These are phyloP conservation scores for Drosophila littoralis DNA, from an alignment of 1,140 invertebrate genomes.

Conservation along the genomic window DNA sequence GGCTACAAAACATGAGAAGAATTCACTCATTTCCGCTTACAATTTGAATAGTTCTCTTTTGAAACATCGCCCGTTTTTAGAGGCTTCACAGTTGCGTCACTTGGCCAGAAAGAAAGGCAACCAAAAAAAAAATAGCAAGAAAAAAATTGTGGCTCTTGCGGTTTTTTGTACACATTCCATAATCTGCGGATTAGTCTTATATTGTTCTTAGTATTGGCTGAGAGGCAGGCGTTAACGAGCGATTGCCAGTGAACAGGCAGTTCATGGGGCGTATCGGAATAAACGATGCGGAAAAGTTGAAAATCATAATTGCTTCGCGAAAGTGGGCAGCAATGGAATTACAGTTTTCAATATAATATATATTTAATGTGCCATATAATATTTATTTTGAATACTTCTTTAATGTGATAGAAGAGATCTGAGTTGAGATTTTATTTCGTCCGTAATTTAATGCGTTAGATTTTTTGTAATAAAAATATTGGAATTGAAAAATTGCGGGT, in stretches of 20 bases:
- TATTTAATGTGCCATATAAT: slow-evolving; percentile 5
- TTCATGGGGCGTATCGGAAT: slow-evolving; percentile 39
- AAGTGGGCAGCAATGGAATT: slow-evolving; percentile 19
- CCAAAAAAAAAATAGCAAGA: slow-evolving; percentile 33
- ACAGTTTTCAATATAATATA: slow-evolving; percentile 17
- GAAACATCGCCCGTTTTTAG: slow-evolving; percentile 31
- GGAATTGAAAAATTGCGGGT: too few relatives aligned
- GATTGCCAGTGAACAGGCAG: slow-evolving; percentile 33
- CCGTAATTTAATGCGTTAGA: too few relatives aligned
- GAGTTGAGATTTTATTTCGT: background rate
- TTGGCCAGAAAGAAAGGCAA: slow-evolving; percentile 6
- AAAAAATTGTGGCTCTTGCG: slow-evolving; percentile 28
- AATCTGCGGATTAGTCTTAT: slow-evolving; percentile 67
- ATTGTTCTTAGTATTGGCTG: slow-evolving; percentile 30
- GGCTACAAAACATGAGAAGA: slow-evolving; percentile 59
- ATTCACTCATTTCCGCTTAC: slow-evolving; percentile 72
- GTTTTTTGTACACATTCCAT: slow-evolving; percentile 63
- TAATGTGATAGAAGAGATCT: background rate
- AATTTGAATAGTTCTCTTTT: slow-evolving; percentile 46
- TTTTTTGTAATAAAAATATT: too few relatives aligned
- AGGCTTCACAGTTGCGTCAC: slow-evolving; percentile 5
- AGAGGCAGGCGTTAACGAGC: slow-evolving; percentile 54
- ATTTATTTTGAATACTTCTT: slow-evolving; percentile 3
- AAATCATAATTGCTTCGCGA: slow-evolving; percentile 42
- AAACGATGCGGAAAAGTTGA: slow-evolving; percentile 46